These are phyloP conservation scores for Nannoperca australis DNA, from an alignment of 2,797 vertebrate species.

Conservation along the genomic window DNA sequence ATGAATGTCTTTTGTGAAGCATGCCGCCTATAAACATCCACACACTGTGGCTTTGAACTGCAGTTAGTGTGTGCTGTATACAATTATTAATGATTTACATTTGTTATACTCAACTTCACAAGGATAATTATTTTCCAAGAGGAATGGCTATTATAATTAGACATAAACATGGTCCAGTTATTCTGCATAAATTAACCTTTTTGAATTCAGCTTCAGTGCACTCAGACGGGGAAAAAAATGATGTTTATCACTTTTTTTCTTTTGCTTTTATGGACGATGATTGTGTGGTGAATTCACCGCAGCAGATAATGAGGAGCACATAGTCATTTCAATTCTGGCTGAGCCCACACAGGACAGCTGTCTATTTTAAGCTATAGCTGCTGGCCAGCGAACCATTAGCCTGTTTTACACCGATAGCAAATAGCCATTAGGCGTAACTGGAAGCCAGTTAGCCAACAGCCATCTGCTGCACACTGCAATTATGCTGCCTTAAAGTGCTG, in stretches of 20 bases:
- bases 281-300: constrained; percentile 52
- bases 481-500: constrained; percentile 71
- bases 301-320: constrained; percentile 67
- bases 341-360: constrained; percentile 74
- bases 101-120: constrained; percentile 57
- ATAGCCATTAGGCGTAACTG: constrained; percentile 77
- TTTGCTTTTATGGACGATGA: constrained; percentile 51
- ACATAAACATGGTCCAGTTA: constrained; percentile 40
- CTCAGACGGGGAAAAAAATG: constrained; percentile 25
- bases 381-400: constrained; percentile 76
- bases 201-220: constrained; percentile 35
- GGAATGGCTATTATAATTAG: constrained; percentile 55
- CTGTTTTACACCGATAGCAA: constrained; percentile 82
- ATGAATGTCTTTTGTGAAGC: constrained; percentile 48
- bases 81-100: constrained; percentile 57
- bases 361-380: constrained; percentile 78
- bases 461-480: constrained; percentile 75
- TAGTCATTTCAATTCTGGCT: constrained; percentile 62
- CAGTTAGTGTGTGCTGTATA: constrained; percentile 36
- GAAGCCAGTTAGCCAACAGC: constrained; percentile 77
- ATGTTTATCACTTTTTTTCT: constrained; percentile 35
- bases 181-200: constrained; percentile 62
- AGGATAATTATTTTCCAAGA: constrained; percentile 67
- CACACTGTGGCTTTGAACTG: constrained; percentile 42
- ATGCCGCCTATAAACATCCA: constrained; percentile 56